These are phyloP conservation scores for Eudasyphora cyanicolor DNA, from an alignment of 2,888 invertebrate genomes.

Conservation along the genomic window DNA sequence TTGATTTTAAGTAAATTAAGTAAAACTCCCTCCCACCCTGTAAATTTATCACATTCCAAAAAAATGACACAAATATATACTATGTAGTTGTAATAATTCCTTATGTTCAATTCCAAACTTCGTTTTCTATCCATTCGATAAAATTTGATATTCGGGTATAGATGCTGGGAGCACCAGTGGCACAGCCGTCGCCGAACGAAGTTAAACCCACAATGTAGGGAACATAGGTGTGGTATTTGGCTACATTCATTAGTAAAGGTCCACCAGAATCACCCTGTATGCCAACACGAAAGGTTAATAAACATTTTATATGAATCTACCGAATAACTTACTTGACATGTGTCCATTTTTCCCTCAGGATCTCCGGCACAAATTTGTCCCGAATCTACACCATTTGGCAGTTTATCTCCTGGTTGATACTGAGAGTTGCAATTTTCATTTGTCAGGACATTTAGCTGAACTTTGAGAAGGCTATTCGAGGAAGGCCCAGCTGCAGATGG, in stretches of 20 bases:
- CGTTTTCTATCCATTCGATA: conserved; percentile 54
- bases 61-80: conserved; percentile 27
- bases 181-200: conserved; percentile 57
- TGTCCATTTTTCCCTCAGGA: conserved; percentile 49
- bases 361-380: conserved; percentile 58
- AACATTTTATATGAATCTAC: background rate
- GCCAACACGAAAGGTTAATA: conserved; percentile 63
- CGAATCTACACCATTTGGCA: conserved; percentile 32
- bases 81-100: background rate
- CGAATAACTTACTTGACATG: conserved; percentile 50
- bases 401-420: conserved; percentile 34
- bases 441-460: conserved; percentile 30
- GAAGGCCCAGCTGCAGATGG: conserved; percentile 34
- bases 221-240: background rate
- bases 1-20: conserved; percentile 29
- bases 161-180: conserved; percentile 45
- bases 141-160: conserved; percentile 59
- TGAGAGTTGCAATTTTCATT: conserved; percentile 42
- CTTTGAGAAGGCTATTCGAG: conserved; percentile 44
- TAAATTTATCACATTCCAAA: conserved; percentile 6
- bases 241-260: conserved; percentile 40
- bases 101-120: conserved; percentile 48
- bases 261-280: conserved; percentile 59
- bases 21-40: background rate
- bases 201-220: conserved; percentile 52